Evolutionary conservation across 1,140 invertebrate genomes (phyloP).

Genomic region (Paramacrobiotus metropolitanus): DNA sequence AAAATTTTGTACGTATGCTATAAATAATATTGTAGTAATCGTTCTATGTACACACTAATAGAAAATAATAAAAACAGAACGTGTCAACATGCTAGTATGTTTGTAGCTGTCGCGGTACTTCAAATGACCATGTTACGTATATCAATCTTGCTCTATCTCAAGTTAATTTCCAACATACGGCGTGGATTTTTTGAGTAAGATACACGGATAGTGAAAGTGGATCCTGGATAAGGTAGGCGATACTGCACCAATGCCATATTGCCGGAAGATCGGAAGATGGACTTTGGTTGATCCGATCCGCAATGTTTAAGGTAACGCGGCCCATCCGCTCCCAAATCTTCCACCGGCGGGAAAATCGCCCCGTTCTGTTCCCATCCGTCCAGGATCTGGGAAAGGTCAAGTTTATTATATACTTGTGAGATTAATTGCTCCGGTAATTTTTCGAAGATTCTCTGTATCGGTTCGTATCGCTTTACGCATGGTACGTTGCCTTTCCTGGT

Average conservation of each 20-base stretch:
- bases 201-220: neutral
- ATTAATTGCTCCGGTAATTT: neutral
- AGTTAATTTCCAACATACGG: neutral
- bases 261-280: neutral
- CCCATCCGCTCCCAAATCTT: neutral
- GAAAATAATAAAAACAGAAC: too few species aligned
- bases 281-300: neutral
- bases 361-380: conserved; percentile 5
- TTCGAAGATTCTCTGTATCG: too few species aligned
- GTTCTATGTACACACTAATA: too few species aligned
- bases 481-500: too few species aligned
- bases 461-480: too few species aligned
- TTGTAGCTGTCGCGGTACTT: too few species aligned
- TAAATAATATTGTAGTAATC: too few species aligned
- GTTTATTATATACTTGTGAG: neutral
- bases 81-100: too few species aligned
- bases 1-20: too few species aligned
- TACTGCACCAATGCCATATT: conserved; percentile 1
- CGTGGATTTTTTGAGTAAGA: neutral
- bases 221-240: neutral
- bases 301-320: neutral
- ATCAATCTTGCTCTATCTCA: too few species aligned
- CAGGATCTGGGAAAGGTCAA: neutral
- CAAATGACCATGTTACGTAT: too few species aligned
- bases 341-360: neutral